Evolutionary conservation across 1,140 invertebrate genomes (phyloP).

Genomic region (Heliothis virescens): DNA sequence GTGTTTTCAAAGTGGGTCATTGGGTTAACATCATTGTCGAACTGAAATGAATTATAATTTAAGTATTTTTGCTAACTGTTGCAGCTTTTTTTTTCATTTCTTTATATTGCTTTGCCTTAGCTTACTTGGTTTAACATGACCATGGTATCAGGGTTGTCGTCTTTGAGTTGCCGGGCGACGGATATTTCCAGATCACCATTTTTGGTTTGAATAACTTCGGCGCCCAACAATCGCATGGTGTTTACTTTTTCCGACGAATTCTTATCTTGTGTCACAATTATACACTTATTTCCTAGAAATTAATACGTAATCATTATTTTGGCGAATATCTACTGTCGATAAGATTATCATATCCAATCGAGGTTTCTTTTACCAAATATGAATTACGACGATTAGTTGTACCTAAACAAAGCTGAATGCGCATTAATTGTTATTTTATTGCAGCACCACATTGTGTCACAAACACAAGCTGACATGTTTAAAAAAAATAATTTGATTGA

Average conservation of each 20-base stretch:
- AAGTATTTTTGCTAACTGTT: not conserved
- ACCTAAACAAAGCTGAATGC: too few relatives aligned
- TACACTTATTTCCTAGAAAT: slow-evolving; percentile 92
- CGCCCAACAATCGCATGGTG: slow-evolving; percentile 94
- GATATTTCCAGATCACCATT: slow-evolving; percentile 94
- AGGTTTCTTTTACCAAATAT: not conserved
- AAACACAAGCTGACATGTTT: not conserved
- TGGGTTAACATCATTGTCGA: slow-evolving; percentile 94
- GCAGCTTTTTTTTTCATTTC: slow-evolving; percentile 1
- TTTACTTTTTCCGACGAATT: slow-evolving; percentile 98
- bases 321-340: not conserved
- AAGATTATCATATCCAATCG: slow-evolving; percentile 1
- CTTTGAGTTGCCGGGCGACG: slow-evolving; percentile 93
- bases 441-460: too few relatives aligned
- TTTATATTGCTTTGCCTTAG: not conserved
- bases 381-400: too few relatives aligned
- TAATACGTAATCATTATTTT: not conserved
- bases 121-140: slow-evolving; percentile 94
- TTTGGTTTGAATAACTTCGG: slow-evolving; percentile 97
- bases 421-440: too few relatives aligned
- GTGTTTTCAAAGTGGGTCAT: slow-evolving; percentile 96
- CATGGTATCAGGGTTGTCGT: slow-evolving; percentile 93
- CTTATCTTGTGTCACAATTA: slow-evolving; percentile 99
- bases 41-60: slow-evolving; percentile 86
- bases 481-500: not conserved